A percentile compares a stretch with the other conserved stretches of the same genome.
Evolutionary conservation across 2,888 invertebrate genomes (phyloP).

Genomic region (Brenthis daphne): DNA sequence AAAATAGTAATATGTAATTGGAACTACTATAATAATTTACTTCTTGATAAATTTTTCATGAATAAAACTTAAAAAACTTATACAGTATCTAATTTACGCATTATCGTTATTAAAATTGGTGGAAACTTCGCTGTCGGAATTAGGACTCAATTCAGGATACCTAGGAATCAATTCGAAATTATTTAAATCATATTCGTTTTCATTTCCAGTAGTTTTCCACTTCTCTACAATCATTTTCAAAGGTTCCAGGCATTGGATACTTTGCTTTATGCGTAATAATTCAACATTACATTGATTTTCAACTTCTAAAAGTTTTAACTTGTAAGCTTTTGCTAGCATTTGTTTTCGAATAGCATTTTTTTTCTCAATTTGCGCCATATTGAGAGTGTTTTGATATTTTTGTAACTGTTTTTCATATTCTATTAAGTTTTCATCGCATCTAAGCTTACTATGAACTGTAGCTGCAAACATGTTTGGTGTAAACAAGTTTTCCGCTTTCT

Average conservation of each 20-base stretch:
- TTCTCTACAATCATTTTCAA: constrained; percentile 67
- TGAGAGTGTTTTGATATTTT: constrained; percentile 71
- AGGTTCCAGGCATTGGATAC: constrained; percentile 72
- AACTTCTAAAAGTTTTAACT: constrained; percentile 69
- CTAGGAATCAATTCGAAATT: constrained; percentile 64
- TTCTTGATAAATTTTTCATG: no score
- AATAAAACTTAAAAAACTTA: background rate
- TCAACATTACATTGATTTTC: constrained; percentile 78
- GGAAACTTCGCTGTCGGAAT: constrained; percentile 50
- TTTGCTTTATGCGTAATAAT: constrained; percentile 71
- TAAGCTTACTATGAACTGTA: constrained; percentile 61
- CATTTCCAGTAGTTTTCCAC: constrained; percentile 61
- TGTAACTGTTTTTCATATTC: constrained; percentile 75
- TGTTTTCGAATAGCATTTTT: constrained; percentile 74
- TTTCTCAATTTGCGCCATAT: constrained; percentile 73
- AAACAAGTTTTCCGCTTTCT: constrained; percentile 36
- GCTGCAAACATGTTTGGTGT: constrained; percentile 52
- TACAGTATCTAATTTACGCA: constrained; percentile 39
- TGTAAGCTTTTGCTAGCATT: constrained; percentile 74
- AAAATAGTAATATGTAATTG: no score
- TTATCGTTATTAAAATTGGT: constrained; percentile 48
- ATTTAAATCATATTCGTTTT: constrained; percentile 54
- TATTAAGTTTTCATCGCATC: constrained; percentile 66
- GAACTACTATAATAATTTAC: no score
- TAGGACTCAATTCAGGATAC: constrained; percentile 60